Conservation (phyloP, 2,113 vertebrate genomes). For the Chroicocephalus ridibundus region DNA sequence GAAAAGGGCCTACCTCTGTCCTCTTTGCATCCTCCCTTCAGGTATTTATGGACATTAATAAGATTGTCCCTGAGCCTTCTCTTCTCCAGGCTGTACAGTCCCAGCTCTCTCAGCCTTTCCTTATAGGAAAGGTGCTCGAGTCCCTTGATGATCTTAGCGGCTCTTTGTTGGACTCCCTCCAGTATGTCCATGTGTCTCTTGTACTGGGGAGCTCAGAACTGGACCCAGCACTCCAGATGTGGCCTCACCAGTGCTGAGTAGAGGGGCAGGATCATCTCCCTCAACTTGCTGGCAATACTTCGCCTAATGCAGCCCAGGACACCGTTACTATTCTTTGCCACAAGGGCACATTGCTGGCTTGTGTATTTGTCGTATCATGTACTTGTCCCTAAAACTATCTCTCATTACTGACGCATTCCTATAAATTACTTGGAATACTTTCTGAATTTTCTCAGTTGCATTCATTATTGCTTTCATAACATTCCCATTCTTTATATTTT, state of each 20-base stretch:
- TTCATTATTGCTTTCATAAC: not conserved
- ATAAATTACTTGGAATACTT: not conserved
- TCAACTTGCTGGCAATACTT: not conserved
- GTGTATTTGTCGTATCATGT: fast-evolving
- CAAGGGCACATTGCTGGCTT: not conserved
- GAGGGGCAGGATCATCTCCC: not conserved
- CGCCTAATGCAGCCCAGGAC: not conserved
- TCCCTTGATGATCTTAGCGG: not conserved
- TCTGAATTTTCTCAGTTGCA: not conserved
- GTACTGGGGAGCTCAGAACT: not conserved
- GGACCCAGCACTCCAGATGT: not conserved
- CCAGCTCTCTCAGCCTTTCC: not conserved
- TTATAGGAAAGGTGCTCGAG: not conserved
- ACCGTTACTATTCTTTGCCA: not conserved
- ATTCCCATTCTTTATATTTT: not conserved
- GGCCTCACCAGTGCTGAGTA: not conserved
- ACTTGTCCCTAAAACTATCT: not conserved
- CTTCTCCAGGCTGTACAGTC: not conserved
- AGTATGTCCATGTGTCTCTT: not conserved
- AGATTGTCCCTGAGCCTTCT: not conserved
- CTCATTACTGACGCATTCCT: not conserved
- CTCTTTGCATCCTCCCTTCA: not conserved
- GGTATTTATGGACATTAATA: not conserved
- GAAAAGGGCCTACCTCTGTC: not conserved
- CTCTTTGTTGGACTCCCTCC: not conserved